Percentiles rank a stretch among this genome's conserved stretches.
Evolutionary conservation across 35 echinoderm and acorn worm genomes (phyloP).

Genomic region (Eucidaris tribuloides): DNA sequence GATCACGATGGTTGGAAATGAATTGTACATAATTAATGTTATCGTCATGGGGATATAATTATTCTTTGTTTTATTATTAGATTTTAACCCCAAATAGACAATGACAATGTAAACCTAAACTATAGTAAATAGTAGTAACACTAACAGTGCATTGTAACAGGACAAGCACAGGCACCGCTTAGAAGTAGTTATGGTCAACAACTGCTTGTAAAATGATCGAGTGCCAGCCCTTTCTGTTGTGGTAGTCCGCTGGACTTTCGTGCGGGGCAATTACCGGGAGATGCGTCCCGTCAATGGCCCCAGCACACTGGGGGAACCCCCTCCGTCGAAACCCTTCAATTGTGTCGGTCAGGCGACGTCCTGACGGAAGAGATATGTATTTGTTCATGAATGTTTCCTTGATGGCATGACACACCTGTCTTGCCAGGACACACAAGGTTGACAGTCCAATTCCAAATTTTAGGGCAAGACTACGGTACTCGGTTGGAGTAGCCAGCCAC

Average conservation of each 20-base stretch:
- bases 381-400: not conserved
- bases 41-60: not conserved
- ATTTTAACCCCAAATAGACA: not conserved
- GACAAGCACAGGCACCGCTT: no score
- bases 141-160: no score
- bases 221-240: slow-evolving; percentile 54
- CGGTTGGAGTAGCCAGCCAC: slow-evolving; percentile 45
- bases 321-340: slow-evolving; percentile 44
- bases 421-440: slow-evolving; percentile 33
- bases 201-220: slow-evolving; percentile 50
- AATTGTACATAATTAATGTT: not conserved
- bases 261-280: slow-evolving; percentile 42
- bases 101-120: not conserved
- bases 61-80: not conserved
- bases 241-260: slow-evolving; percentile 33
- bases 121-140: not conserved
- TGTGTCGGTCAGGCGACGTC: not conserved
- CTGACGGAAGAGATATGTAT: slow-evolving; percentile 22
- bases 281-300: slow-evolving; percentile 57
- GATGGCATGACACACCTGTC: slow-evolving; percentile 44
- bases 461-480: slow-evolving; percentile 37
- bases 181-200: slow-evolving; percentile 46
- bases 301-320: slow-evolving; percentile 54
- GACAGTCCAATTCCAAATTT: slow-evolving; percentile 61
- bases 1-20: not conserved